phyloP scores from a whole-genome alignment of 2,797 vertebrate genomes.

The Sebastes itinus region DNA sequence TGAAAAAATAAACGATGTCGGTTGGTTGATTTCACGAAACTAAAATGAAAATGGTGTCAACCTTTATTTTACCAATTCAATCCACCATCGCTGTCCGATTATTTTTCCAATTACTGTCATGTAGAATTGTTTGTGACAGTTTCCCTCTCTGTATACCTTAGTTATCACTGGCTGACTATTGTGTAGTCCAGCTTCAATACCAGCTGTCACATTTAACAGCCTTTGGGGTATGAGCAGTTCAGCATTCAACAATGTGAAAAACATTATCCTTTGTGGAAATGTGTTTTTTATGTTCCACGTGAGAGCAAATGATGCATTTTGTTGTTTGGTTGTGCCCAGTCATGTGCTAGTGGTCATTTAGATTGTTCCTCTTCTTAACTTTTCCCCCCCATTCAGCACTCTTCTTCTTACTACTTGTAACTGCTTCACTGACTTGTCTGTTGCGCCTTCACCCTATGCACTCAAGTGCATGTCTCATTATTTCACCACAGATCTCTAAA shows the following conservation, averaged over 20 bases:
- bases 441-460: constrained; percentile 35
- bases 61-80: constrained; percentile 7
- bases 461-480: constrained; percentile 64
- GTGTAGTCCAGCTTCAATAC: constrained; percentile 21
- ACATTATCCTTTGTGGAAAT: constrained; percentile 48
- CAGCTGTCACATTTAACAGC: constrained; percentile 47
- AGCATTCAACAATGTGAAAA: constrained; percentile 24
- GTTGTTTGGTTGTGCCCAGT: constrained; percentile 49
- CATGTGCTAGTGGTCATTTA: constrained; percentile 39
- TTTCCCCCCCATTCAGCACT: neutral
- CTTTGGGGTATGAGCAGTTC: constrained; percentile 13
- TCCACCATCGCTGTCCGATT: constrained; percentile 12
- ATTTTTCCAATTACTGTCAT: constrained; percentile 56
- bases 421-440: constrained; percentile 59
- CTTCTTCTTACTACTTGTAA: constrained; percentile 33
- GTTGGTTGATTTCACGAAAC: constrained; percentile 14
- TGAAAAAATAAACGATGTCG: constrained; percentile 10
- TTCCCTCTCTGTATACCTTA: constrained; percentile 21
- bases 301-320: constrained; percentile 50
- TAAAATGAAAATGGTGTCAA: constrained; percentile 27
- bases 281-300: constrained; percentile 43
- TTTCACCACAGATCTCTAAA: constrained; percentile 56
- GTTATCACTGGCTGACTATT: constrained; percentile 29
- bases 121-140: constrained; percentile 31
- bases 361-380: neutral